Percentiles rank a stretch among this genome's conserved stretches.
Evolutionary conservation across 2,797 vertebrate genomes (phyloP).

Genomic region (Paratrypauchen microcephalus): DNA sequence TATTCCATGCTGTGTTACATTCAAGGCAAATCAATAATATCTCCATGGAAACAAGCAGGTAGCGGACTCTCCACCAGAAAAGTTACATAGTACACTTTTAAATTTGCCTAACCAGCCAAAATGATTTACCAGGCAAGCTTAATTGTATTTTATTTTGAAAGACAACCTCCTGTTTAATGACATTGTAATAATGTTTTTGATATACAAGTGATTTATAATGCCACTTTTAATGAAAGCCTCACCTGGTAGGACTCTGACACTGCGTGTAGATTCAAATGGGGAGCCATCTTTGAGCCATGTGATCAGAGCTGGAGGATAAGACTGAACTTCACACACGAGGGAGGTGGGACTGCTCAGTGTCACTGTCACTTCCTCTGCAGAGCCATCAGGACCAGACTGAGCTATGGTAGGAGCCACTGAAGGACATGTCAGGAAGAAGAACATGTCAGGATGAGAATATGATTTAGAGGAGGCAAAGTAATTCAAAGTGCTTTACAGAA

Average conservation of each 20-base stretch:
- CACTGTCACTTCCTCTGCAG: conserved; percentile 87
- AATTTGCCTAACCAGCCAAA: too few relatives aligned
- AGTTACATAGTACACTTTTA: too few relatives aligned
- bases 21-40: too few relatives aligned
- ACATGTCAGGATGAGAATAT: not conserved
- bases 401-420: conserved; percentile 90
- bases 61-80: too few relatives aligned
- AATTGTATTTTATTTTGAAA: too few relatives aligned
- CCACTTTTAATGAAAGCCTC: conserved; percentile 15
- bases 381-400: conserved; percentile 77
- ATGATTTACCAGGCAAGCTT: too few relatives aligned
- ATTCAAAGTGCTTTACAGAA: too few relatives aligned
- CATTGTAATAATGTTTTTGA: too few relatives aligned
- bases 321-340: conserved; percentile 91
- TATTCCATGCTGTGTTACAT: too few relatives aligned
- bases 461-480: not conserved
- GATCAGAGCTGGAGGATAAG: conserved; percentile 90
- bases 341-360: conserved; percentile 92
- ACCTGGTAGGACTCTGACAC: conserved; percentile 92
- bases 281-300: conserved; percentile 92
- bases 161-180: too few relatives aligned
- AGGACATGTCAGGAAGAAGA: not conserved
- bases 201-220: too few relatives aligned
- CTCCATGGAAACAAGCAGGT: too few relatives aligned
- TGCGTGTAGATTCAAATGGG: conserved; percentile 83